Evolutionary conservation across 2,113 vertebrate species (phyloP).

Genomic region (Callionymus lyra): DNA sequence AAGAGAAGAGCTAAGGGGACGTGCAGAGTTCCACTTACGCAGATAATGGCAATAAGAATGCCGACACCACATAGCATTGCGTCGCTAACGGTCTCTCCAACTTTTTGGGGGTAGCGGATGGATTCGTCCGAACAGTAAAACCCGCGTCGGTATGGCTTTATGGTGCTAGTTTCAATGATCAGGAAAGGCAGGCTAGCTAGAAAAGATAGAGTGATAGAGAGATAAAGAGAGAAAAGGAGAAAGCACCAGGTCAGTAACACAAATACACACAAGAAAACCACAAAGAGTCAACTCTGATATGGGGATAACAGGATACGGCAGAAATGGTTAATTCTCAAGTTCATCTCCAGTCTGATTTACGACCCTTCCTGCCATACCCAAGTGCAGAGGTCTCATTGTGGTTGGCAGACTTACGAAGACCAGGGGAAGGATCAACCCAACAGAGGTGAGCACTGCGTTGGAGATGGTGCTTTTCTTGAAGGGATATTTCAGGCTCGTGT

Average conservation of each 20-base stretch:
- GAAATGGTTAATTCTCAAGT: conserved; percentile 11
- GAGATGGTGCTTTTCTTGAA: conserved; percentile 69
- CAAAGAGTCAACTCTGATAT: conserved; percentile 51
- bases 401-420: conserved; percentile 73
- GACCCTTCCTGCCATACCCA: conserved; percentile 20
- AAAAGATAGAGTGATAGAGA: conserved; percentile 47
- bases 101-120: conserved; percentile 93
- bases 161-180: conserved; percentile 97
- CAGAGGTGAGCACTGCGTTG: conserved; percentile 71
- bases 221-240: conserved; percentile 37
- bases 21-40: conserved; percentile 73
- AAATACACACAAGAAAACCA: conserved; percentile 53
- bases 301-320: conserved; percentile 38
- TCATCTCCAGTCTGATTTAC: no score
- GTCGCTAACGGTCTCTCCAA: conserved; percentile 91
- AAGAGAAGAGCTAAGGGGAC: conserved; percentile 26
- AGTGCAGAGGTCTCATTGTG: conserved; percentile 19
- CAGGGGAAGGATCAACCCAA: conserved; percentile 70
- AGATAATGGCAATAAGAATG: conserved; percentile 91
- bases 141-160: conserved; percentile 83
- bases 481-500: conserved; percentile 62
- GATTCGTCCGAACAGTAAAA: conserved; percentile 80
- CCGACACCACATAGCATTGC: conserved; percentile 89
- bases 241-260: conserved; percentile 56
- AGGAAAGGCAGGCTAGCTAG: conserved; percentile 95